Evolutionary conservation across 2,888 invertebrate genomes (phyloP), one percentile per base, ranked within the genome.

Genomic region (Drosophila pseudotalamancana): DNA sequence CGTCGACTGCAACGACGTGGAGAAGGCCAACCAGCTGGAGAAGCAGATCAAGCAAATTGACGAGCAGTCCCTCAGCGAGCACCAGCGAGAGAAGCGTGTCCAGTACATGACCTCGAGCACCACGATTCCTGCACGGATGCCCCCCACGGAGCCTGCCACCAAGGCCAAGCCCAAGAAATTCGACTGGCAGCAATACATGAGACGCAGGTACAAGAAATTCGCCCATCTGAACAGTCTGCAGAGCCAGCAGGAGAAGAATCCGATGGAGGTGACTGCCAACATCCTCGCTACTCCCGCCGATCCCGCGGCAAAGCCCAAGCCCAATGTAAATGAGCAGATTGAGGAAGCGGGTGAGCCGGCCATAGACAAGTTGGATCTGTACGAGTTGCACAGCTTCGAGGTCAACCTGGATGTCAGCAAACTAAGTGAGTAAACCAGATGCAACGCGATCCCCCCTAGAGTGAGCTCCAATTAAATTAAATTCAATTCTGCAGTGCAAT

Each of bases 341-440:
- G 3, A 32, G 16, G 12, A 19, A 2, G 0, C 6, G 4, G 3
- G 2, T 0, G 32, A 11, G 9, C 12, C 1, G 0, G 29, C 34
- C 16, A 2, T n/a, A 0, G 40, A 56, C 0, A 25, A 39, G 6
- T 1, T 49, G 2, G 29, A 80, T 49, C 31, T 80, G 1, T 46
- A 43, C 12, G 45, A 48, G 4, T 23, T 80, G 6, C 50, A 77
- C 19, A 50, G 74, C 32, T 80, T 77, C 35, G 12, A 64, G 1
- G 21, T 73, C 3, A n/a, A 31, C 0, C 1, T 83, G 4, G 60
- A 80, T 42, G 3, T 53, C 2, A 56, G 37, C 1, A 51, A 40
- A 1, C 6, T 83, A 25, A 29, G 84, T 80, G 11, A 64, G 78
- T 60, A 16, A 3, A 11, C 11, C 16, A 8, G 8, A 1, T 5